A percentile compares a stretch with the other conserved stretches of the same genome.
phyloP scores from a whole-genome alignment of 92 coral and sea anemone species.

The Actinernus sp. region DNA sequence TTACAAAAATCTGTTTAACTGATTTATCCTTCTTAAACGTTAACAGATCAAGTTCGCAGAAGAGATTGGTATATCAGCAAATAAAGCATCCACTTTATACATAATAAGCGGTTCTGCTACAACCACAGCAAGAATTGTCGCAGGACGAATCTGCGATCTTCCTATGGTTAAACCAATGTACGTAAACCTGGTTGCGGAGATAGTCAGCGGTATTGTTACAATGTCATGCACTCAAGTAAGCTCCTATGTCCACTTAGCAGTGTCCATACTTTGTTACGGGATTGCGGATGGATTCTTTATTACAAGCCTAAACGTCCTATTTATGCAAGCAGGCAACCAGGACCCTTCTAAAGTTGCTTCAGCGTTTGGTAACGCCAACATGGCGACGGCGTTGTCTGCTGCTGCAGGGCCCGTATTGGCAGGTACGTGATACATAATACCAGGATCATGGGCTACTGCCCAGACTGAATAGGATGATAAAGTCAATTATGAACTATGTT shows the following conservation, averaged over 20 bases:
- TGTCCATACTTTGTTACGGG: not conserved
- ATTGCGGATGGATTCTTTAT: not conserved
- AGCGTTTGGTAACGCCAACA: not conserved
- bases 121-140: not conserved
- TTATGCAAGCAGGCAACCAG: not conserved
- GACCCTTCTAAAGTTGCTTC: not conserved
- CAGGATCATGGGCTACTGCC: too few relatives aligned
- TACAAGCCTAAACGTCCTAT: not conserved
- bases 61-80: not conserved
- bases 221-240: not conserved
- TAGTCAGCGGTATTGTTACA: not conserved
- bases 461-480: too few relatives aligned
- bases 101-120: not conserved
- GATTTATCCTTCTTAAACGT: too few relatives aligned
- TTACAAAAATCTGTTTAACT: too few relatives aligned
- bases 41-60: conserved; percentile 3
- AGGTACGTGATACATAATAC: not conserved
- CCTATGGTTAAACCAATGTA: not conserved
- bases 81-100: not conserved
- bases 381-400: not conserved
- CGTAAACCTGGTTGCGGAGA: not conserved
- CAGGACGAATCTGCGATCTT: not conserved
- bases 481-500: too few relatives aligned
- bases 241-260: not conserved
- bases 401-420: not conserved